These are phyloP conservation scores for Mirza zaza DNA, from an alignment of 2,113 vertebrate species.

Conservation along the genomic window DNA sequence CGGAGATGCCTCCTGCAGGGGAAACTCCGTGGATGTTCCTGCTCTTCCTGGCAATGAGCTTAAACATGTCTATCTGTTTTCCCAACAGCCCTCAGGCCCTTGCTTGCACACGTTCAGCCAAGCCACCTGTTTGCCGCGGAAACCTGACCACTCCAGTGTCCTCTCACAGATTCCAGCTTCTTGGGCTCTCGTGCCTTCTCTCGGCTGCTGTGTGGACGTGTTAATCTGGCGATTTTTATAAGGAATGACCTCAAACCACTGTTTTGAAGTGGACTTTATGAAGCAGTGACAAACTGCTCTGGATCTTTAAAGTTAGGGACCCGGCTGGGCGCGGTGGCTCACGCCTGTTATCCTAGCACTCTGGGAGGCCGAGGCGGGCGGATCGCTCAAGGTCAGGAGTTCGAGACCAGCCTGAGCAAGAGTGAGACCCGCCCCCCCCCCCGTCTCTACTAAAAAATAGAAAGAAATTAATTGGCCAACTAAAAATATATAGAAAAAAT, in stretches of 20 bases:
- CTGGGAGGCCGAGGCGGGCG: too few species aligned
- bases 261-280: background rate
- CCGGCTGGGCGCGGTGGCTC: too few species aligned
- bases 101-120: background rate
- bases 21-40: background rate
- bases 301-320: too few species aligned
- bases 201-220: background rate
- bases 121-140: accelerated
- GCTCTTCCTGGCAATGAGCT: background rate
- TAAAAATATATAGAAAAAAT: too few species aligned
- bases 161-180: background rate
- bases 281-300: background rate
- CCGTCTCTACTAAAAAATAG: too few species aligned
- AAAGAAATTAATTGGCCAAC: too few species aligned
- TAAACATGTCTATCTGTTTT: accelerated
- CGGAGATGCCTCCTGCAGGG: background rate
- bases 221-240: background rate
- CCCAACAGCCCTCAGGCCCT: accelerated
- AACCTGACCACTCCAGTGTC: too few species aligned
- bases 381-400: too few species aligned
- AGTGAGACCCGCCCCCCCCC: too few species aligned
- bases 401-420: too few species aligned
- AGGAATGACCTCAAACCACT: background rate
- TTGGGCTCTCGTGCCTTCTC: accelerated
- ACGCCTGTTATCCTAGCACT: too few species aligned